These are phyloP conservation scores for Labeo rohita DNA, from an alignment of 2,113 vertebrate genomes.

Conservation along the genomic window DNA sequence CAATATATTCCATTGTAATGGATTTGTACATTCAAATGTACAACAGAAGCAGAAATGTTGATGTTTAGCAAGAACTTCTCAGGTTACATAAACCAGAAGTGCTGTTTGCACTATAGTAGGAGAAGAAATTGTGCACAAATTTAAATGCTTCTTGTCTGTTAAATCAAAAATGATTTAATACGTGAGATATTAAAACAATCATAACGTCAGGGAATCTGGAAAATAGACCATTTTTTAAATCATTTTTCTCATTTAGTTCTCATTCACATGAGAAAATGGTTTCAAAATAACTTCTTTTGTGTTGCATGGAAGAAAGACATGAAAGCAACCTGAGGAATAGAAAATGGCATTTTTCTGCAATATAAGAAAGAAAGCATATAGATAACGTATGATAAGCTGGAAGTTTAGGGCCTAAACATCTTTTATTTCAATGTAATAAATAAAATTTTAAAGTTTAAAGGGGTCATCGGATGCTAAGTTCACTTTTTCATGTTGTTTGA, in stretches of 20 bases:
- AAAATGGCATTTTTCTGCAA: not conserved
- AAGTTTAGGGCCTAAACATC: not conserved
- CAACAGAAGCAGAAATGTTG: not conserved
- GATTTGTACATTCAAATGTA: not conserved
- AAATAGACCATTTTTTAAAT: not conserved
- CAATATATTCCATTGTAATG: not conserved
- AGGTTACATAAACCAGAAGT: not conserved
- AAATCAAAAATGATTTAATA: not conserved
- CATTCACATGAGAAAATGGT: not conserved
- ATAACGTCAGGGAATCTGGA: not conserved
- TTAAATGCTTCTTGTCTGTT: not conserved
- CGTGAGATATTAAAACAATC: not conserved
- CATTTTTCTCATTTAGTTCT: not conserved
- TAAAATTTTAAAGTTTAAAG: not conserved
- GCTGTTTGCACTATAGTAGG: not conserved
- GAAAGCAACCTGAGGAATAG: not conserved
- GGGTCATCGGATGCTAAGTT: no score
- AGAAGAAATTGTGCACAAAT: not conserved
- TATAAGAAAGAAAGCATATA: not conserved
- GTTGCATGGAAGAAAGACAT: not conserved
- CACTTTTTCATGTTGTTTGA: no score
- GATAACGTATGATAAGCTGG: not conserved
- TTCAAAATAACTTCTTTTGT: not conserved
- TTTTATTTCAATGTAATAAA: not conserved
- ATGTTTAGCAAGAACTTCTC: not conserved